These are phyloP conservation scores for Papilio polyxenes DNA, from an alignment of 1,140 invertebrate genomes.

Conservation along the genomic window DNA sequence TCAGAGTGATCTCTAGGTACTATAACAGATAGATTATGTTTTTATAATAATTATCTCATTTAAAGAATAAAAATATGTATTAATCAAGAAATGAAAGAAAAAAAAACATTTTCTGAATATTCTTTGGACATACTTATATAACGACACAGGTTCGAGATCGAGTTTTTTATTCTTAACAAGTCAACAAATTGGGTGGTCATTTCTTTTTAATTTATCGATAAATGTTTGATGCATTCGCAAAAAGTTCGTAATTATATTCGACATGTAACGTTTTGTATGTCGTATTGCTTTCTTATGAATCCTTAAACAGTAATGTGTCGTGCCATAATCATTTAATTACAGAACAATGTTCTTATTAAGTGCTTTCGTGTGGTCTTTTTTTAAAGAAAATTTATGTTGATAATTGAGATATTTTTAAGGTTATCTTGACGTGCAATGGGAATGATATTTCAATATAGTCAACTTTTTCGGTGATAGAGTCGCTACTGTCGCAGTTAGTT, in stretches of 20 bases:
- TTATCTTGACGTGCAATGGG: not conserved
- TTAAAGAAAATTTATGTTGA: not conserved
- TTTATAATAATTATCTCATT: not conserved
- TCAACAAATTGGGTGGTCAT: conserved; percentile 33
- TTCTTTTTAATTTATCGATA: conserved; percentile 15
- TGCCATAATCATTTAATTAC: conserved; percentile 10
- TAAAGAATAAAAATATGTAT: not conserved
- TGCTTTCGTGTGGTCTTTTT: conserved; percentile 8
- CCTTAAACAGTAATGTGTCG: not conserved
- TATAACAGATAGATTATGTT: too few relatives aligned
- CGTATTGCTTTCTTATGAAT: not conserved
- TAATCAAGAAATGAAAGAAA: not conserved
- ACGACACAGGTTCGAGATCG: not conserved
- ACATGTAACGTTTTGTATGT: not conserved
- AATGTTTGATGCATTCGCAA: conserved; percentile 21
- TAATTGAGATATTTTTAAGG: conserved; percentile 9
- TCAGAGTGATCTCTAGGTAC: too few relatives aligned
- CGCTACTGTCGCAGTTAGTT: too few relatives aligned
- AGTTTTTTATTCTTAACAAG: not conserved
- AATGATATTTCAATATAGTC: not conserved
- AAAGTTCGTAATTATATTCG: not conserved
- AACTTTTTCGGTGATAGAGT: too few relatives aligned
- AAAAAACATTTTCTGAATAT: conserved; percentile 19
- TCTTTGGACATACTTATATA: not conserved
- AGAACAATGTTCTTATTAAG: not conserved